Evolutionary conservation across 2,797 vertebrate species (phyloP).

Genomic region (Tympanoctomys barrerae): DNA sequence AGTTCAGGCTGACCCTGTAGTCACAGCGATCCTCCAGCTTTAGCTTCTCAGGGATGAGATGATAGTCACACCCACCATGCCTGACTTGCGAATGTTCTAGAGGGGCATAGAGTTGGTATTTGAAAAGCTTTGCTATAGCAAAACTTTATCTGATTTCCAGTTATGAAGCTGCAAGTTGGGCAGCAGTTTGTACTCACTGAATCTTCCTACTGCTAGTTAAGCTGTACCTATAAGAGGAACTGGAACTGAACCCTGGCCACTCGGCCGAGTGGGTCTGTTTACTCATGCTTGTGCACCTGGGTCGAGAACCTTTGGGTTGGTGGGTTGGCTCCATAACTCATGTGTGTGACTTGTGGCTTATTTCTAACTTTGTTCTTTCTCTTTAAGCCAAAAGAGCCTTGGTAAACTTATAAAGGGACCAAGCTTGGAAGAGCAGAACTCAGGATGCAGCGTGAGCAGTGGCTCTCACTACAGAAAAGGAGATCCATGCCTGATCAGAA

Average conservation of each 20-base stretch:
- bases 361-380: background rate
- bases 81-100: background rate
- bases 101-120: background rate
- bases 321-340: background rate
- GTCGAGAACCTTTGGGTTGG: background rate
- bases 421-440: background rate
- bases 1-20: background rate
- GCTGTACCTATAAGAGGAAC: conserved; percentile 25
- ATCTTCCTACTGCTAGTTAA: conserved; percentile 21
- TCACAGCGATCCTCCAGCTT: background rate
- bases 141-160: background rate
- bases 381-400: background rate
- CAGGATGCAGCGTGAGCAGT: background rate
- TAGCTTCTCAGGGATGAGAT: background rate
- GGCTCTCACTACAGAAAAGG: background rate
- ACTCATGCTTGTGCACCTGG: background rate
- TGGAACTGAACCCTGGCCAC: background rate
- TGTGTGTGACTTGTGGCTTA: background rate
- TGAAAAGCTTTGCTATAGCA: background rate
- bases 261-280: background rate
- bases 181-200: background rate
- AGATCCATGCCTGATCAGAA: background rate
- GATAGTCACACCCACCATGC: background rate
- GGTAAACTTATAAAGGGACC: background rate
- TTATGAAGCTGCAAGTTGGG: background rate